Conservation (phyloP, 2,888 invertebrate species). For the Punctoribates punctum region DNA sequence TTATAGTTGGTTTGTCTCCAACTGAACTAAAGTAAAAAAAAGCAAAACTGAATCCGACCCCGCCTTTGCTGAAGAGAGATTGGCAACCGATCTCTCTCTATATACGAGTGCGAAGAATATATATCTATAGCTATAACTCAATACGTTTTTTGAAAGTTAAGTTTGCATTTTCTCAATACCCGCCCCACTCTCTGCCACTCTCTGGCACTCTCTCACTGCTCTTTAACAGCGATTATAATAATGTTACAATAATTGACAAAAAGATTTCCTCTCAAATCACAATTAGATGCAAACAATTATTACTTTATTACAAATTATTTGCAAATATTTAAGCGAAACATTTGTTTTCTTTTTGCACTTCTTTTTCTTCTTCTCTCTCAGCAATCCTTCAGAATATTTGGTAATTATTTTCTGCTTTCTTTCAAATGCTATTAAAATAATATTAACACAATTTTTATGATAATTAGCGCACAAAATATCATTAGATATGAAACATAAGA, state of each 20-base stretch:
- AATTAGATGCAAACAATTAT: neutral
- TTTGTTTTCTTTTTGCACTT: no score
- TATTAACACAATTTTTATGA: no score
- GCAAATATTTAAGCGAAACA: neutral
- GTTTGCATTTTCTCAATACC: constrained; percentile 27
- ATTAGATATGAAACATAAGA: no score
- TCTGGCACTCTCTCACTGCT: neutral
- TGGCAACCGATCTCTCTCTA: constrained; percentile 16
- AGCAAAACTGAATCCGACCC: constrained; percentile 25
- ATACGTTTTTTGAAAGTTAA: neutral
- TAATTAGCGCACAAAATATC: no score
- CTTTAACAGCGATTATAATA: constrained; percentile 10
- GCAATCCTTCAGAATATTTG: no score
- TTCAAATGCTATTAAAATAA: no score
- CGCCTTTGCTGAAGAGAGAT: constrained; percentile 30
- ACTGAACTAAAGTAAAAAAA: neutral
- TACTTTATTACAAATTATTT: neutral
- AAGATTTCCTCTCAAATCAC: neutral
- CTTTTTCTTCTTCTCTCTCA: no score
- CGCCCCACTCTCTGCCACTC: neutral
- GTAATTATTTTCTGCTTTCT: no score
- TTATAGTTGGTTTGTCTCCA: constrained; percentile 31
- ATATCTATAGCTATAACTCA: constrained; percentile 17
- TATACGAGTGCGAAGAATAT: constrained; percentile 15
- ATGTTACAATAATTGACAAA: constrained; percentile 1